Conservation (phyloP, 2,888 invertebrate genomes). For the Odontocolon sp. region DNA sequence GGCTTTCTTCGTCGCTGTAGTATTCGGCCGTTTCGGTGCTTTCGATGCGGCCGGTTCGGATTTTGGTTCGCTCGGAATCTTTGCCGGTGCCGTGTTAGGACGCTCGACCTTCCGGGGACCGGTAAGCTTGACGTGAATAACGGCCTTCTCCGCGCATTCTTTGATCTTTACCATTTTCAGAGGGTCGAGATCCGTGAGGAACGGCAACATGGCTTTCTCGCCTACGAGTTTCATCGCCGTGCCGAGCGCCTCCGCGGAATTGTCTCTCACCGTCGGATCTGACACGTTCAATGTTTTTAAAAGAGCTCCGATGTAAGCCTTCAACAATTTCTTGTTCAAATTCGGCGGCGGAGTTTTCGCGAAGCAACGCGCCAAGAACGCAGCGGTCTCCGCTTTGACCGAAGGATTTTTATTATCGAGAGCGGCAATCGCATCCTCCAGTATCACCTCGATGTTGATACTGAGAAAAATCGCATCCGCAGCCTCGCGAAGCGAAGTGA, state of each 20-base stretch:
- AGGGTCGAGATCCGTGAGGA: slow-evolving; percentile 93
- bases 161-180: slow-evolving; percentile 97
- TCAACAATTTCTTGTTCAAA: slow-evolving; percentile 94
- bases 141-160: slow-evolving; percentile 96
- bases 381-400: slow-evolving; percentile 92
- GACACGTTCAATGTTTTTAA: slow-evolving; percentile 90
- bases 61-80: slow-evolving; percentile 72
- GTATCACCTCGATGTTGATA: slow-evolving; percentile 90
- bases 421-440: slow-evolving; percentile 93
- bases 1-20: slow-evolving; percentile 74
- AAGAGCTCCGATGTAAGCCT: slow-evolving; percentile 89
- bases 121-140: slow-evolving; percentile 88
- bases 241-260: slow-evolving; percentile 95
- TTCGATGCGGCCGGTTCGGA: slow-evolving; percentile 59
- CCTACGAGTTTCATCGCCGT: slow-evolving; percentile 96
- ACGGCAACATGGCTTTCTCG: slow-evolving; percentile 93
- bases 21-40: slow-evolving; percentile 70
- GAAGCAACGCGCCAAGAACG: slow-evolving; percentile 92
- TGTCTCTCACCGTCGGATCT: slow-evolving; percentile 95
- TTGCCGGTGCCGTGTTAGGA: slow-evolving; percentile 82
- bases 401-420: slow-evolving; percentile 95
- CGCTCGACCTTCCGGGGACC: slow-evolving; percentile 85
- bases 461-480: slow-evolving; percentile 93
- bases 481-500: slow-evolving; percentile 92
- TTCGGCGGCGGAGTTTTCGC: slow-evolving; percentile 90